Evolutionary conservation across 2,888 invertebrate genomes (phyloP), one percentile per base, ranked within the genome.

Genomic region (Drosophila suboccidentalis): DNA sequence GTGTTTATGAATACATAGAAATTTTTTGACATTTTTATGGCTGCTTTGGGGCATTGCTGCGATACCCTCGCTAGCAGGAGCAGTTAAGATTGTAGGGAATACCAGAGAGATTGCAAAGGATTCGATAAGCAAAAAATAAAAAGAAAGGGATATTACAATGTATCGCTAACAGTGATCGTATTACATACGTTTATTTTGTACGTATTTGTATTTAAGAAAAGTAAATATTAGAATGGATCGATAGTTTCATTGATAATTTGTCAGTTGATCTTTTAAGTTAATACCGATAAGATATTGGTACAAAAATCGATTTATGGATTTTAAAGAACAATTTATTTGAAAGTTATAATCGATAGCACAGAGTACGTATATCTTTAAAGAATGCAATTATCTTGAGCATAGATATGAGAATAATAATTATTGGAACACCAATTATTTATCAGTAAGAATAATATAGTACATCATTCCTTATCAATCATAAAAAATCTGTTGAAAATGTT

Each of bases 1-100:
- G 81, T 82, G 73, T 87, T 80, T 85, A 80, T 86, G 82, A 85
- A 85, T 87, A 82, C 85, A 84, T 82, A 80, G 78, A 80, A 80
- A 58, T 58, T 79, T 68, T 81, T 68, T 74, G 72, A 82, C 87
- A 87, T 86, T 86, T 86, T 86, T 86, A 86, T 84, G 89, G 89
- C 64, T 86, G 87, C 85, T 67, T 67, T 61, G 85, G 87, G 67
- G 58, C 41, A 29, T 49, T 59, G 54, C 43, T 62, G 58, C 55
- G 43, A 64, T 79, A 75, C 71, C 29, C 60, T 67, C 44, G 44
- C 73, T 41, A 51, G 46, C 43, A 60, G 57, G 43, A 67, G 49
- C 73, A 61, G 77, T 75, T 75, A 34, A 70, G 64, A 74, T 63
- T 57, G 59, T 49, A 60, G 39, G 70, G 43, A 62, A 59, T 49